Conservation (phyloP, 1,140 invertebrate genomes). For the Drosophila quadrilineata region DNA sequence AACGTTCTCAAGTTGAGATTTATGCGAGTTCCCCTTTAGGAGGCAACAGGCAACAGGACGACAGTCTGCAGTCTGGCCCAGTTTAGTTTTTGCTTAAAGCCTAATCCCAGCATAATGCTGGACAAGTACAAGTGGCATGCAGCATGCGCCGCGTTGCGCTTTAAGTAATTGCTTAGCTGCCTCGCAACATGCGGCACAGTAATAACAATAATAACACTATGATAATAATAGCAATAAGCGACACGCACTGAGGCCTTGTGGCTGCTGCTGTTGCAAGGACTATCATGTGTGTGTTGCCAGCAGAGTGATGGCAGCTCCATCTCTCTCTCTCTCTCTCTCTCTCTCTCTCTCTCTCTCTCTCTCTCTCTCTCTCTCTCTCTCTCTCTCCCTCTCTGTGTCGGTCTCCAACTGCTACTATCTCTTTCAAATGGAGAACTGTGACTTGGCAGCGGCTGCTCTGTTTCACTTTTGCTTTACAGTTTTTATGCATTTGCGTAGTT, state of each 20-base stretch:
- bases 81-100: slow-evolving; percentile 3
- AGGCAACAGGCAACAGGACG: neutral
- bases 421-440: neutral
- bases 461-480: slow-evolving; percentile 16
- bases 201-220: slow-evolving; percentile 60
- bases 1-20: slow-evolving; percentile 4
- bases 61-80: slow-evolving; percentile 5
- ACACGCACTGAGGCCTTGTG: slow-evolving; percentile 39
- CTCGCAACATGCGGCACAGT: slow-evolving; percentile 39
- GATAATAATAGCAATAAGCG: no score
- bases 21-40: slow-evolving; percentile 8
- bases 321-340: no score
- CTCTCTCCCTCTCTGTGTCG: no score
- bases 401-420: no score
- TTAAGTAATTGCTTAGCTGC: slow-evolving; percentile 71
- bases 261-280: slow-evolving; percentile 12
- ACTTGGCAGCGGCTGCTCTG: slow-evolving; percentile 36
- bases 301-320: no score
- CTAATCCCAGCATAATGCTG: neutral
- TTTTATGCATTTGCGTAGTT: slow-evolving; percentile 29
- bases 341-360: no score
- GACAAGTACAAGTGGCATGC: slow-evolving; percentile 15
- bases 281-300: no score
- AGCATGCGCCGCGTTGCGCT: slow-evolving; percentile 20
- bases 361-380: no score